These are phyloP conservation scores for Rhynchonycteris naso DNA, from an alignment of 2,797 vertebrate species.

Conservation along the genomic window DNA sequence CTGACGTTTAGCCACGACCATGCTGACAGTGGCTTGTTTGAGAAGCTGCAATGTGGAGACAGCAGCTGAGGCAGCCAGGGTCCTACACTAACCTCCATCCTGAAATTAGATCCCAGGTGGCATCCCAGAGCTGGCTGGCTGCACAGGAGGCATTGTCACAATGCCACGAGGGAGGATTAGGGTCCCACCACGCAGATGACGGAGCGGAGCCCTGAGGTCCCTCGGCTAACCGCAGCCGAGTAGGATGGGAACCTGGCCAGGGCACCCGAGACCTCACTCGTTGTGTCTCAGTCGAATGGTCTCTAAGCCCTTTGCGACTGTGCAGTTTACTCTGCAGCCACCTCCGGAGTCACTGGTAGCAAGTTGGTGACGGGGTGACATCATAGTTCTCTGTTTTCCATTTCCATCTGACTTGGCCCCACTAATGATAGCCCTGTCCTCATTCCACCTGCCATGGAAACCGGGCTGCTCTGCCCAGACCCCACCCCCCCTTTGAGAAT, in stretches of 20 bases:
- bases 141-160: background rate
- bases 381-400: background rate
- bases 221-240: rapidly evolving
- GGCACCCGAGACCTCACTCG: background rate
- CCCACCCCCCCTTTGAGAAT: rapidly evolving
- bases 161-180: background rate
- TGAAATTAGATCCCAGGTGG: background rate
- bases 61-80: background rate
- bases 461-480: background rate
- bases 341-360: background rate
- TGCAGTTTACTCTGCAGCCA: background rate
- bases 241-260: background rate
- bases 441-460: background rate
- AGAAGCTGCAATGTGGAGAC: rapidly evolving
- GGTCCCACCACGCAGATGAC: background rate
- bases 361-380: background rate
- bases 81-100: background rate
- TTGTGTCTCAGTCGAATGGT: background rate
- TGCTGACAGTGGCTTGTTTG: background rate
- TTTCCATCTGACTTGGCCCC: background rate
- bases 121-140: rapidly evolving
- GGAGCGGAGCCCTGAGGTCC: rapidly evolving
- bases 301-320: background rate
- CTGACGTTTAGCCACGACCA: background rate
- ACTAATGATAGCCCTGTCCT: background rate